These are phyloP conservation scores for Listrodromus nycthemerus DNA, from an alignment of 2,888 invertebrate species.

Conservation along the genomic window DNA sequence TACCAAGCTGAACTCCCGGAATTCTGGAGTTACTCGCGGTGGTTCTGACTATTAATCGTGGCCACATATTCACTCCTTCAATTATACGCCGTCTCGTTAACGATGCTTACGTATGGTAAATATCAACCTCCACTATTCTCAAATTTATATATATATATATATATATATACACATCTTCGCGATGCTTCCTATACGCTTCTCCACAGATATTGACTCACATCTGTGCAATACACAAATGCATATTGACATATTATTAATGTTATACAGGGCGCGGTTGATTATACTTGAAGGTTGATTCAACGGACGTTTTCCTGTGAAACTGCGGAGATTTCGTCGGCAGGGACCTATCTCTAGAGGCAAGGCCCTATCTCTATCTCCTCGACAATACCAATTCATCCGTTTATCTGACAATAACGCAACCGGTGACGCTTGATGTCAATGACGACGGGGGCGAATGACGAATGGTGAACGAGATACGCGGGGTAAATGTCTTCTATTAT, in stretches of 20 bases:
- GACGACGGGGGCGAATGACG: neutral
- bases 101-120: constrained; percentile 30
- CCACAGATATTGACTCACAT: neutral
- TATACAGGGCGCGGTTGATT: neutral
- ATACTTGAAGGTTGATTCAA: constrained; percentile 8
- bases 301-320: neutral
- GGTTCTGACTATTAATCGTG: neutral
- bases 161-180: no score
- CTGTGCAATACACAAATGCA: neutral
- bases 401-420: constrained; percentile 4
- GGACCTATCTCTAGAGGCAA: neutral
- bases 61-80: neutral
- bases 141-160: constrained; percentile 16
- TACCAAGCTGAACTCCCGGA: neutral
- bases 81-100: constrained; percentile 27
- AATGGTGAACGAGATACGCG: constrained; percentile 1
- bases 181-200: neutral
- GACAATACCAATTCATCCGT: constrained; percentile 17
- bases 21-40: neutral
- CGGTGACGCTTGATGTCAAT: neutral
- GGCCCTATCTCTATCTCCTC: neutral
- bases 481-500: constrained; percentile 1
- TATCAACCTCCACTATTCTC: constrained; percentile 4
- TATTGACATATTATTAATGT: constrained; percentile 19
- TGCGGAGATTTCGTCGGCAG: neutral